These are phyloP conservation scores for Nicator chloris DNA, from an alignment of 2,113 vertebrate genomes.

Conservation along the genomic window DNA sequence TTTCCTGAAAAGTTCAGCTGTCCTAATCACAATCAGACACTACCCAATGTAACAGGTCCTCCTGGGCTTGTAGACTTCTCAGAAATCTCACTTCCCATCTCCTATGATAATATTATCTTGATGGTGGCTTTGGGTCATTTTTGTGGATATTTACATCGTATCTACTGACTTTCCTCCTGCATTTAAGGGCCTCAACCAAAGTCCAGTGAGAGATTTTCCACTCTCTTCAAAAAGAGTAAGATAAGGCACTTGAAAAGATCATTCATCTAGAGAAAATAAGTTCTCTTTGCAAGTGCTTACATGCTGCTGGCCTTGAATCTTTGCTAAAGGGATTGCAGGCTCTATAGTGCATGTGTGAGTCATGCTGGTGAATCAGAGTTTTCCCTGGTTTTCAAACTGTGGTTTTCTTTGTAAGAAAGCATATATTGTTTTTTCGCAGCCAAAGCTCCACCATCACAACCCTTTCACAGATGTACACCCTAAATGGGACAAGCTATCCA, in stretches of 20 bases:
- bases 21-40: neutral
- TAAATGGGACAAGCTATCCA: neutral
- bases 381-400: conserved; percentile 45
- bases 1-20: conserved; percentile 24
- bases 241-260: conserved; percentile 46
- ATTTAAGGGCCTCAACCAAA: neutral
- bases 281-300: conserved; percentile 52
- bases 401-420: conserved; percentile 70
- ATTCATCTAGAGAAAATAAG: conserved; percentile 14
- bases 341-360: conserved; percentile 50
- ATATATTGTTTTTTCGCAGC: conserved; percentile 50
- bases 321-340: conserved; percentile 35
- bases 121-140: neutral
- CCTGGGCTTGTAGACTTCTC: neutral
- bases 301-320: conserved; percentile 42
- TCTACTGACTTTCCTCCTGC: neutral
- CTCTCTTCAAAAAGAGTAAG: neutral
- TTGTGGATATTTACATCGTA: neutral
- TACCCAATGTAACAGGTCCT: neutral
- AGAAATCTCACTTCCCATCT: conserved; percentile 13
- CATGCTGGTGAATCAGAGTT: conserved; percentile 71
- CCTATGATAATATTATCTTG: neutral
- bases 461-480: neutral
- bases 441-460: neutral
- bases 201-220: neutral